Percentiles rank a stretch among this genome's conserved stretches.
Evolutionary conservation across 2,797 vertebrate genomes (phyloP).

Genomic region (Ctenochaetus hawaiiensis): DNA sequence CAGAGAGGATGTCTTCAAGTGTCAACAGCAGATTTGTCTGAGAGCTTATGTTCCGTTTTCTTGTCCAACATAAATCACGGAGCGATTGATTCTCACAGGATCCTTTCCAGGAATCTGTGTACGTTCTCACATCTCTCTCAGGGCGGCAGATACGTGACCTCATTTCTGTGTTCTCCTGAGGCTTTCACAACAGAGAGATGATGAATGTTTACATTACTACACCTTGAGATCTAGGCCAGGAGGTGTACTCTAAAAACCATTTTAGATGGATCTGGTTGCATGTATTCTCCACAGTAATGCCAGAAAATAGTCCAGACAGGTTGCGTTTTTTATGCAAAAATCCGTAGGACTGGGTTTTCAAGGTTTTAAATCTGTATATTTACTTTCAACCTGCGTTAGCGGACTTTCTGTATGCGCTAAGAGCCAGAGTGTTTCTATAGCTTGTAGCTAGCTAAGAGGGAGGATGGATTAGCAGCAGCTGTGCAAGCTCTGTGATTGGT

Average conservation of each 20-base stretch:
- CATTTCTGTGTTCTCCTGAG: slow-evolving; percentile 64
- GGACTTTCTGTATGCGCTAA: slow-evolving; percentile 30
- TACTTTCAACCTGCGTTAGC: slow-evolving; percentile 46
- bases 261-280: neutral
- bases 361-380: slow-evolving; percentile 44
- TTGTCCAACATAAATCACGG: slow-evolving; percentile 46
- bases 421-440: slow-evolving; percentile 45
- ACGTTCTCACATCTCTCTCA: slow-evolving; percentile 38
- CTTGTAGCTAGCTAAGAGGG: slow-evolving; percentile 43
- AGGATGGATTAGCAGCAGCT: slow-evolving; percentile 66
- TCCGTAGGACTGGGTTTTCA: slow-evolving; percentile 23
- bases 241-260: slow-evolving; percentile 23
- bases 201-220: slow-evolving; percentile 55
- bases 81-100: slow-evolving; percentile 49
- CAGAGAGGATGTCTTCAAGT: slow-evolving; percentile 37
- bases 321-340: slow-evolving; percentile 22
- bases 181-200: slow-evolving; percentile 48
- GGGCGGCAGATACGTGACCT: slow-evolving; percentile 60
- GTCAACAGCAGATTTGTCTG: slow-evolving; percentile 36
- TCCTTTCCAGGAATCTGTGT: slow-evolving; percentile 55
- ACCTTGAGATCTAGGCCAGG: slow-evolving; percentile 48
- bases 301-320: slow-evolving; percentile 3
- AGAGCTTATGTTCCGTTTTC: slow-evolving; percentile 45
- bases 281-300: neutral
- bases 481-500: slow-evolving; percentile 69